A percentile compares a stretch with the other conserved stretches of the same genome.
These are phyloP conservation scores for Meleagris gallopavo DNA, from an alignment of 2,113 vertebrate species.

Conservation along the genomic window DNA sequence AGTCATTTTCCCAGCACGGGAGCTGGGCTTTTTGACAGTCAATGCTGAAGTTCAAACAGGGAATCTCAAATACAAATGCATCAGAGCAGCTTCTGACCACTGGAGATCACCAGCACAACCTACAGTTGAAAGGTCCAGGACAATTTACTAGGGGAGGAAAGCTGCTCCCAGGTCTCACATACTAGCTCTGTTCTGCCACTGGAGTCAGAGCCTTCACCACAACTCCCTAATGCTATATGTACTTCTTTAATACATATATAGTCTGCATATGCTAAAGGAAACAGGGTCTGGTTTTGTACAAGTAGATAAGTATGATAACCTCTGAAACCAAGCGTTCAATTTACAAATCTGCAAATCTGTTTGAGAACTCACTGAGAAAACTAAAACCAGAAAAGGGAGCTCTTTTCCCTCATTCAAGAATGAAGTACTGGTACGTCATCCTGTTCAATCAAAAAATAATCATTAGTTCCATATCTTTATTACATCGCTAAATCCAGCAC, in stretches of 20 bases:
- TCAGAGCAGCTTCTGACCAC: background rate
- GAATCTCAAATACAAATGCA: background rate
- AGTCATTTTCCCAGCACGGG: background rate
- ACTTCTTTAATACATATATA: background rate
- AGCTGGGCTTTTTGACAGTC: background rate
- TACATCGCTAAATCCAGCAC: background rate
- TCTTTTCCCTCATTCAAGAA: background rate
- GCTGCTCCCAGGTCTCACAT: background rate
- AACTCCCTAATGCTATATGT: background rate
- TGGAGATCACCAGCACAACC: background rate
- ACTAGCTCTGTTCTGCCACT: conserved; percentile 8
- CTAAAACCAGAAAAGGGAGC: background rate
- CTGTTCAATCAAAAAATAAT: background rate
- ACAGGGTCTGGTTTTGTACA: background rate
- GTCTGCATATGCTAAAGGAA: rapidly evolving
- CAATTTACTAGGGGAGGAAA: background rate
- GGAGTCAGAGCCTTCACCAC: background rate
- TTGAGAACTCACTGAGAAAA: background rate
- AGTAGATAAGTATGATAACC: background rate
- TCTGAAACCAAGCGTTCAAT: background rate
- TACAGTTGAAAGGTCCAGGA: background rate
- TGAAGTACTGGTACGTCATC: background rate
- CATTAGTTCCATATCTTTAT: background rate
- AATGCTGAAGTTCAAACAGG: background rate
- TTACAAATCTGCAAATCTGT: background rate